Percentiles rank a stretch among this genome's conserved stretches.
phyloP scores from a whole-genome alignment of 1,140 invertebrate species.

The Notospermus geniculatus region DNA sequence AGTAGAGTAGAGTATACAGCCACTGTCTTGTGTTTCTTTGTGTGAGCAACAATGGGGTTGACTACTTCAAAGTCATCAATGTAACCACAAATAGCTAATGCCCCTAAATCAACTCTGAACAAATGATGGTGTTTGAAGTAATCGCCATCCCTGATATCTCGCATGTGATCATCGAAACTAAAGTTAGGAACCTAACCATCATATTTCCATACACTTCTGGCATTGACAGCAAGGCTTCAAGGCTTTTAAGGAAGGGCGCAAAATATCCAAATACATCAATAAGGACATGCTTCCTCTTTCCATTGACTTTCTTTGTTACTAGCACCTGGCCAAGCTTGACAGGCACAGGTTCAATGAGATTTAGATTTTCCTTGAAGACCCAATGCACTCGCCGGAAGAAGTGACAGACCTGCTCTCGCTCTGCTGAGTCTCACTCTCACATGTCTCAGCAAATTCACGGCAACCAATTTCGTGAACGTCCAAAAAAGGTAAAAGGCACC shows the following conservation, averaged over 20 bases:
- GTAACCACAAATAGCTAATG: slow-evolving; percentile 10
- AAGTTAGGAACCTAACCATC: slow-evolving; percentile 1
- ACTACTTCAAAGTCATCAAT: slow-evolving; percentile 20
- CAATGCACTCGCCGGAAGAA: too few species aligned
- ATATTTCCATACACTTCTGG: slow-evolving; percentile 11
- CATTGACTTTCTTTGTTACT: too few species aligned
- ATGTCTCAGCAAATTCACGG: too few species aligned
- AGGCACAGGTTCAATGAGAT: too few species aligned
- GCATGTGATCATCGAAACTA: slow-evolving; percentile 8
- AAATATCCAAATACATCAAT: slow-evolving; percentile 7
- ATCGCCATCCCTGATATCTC: slow-evolving; percentile 15
- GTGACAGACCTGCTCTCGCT: too few species aligned
- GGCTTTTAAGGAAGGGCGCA: slow-evolving; percentile 10
- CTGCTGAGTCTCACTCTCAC: too few species aligned
- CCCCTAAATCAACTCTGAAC: slow-evolving; percentile 5
- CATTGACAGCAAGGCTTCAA: slow-evolving; percentile 2
- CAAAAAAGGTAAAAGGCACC: too few species aligned
- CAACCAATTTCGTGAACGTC: too few species aligned
- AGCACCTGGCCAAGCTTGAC: too few species aligned
- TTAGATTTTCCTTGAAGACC: too few species aligned
- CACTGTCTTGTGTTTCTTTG: slow-evolving; percentile 14
- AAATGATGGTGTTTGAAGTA: slow-evolving; percentile 1
- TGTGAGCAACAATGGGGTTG: slow-evolving; percentile 13
- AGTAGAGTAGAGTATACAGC: slow-evolving; percentile 8
- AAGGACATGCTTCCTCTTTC: too few species aligned